Evolutionary conservation across 2,797 vertebrate species (phyloP).

Genomic region (Channallabes apus): DNA sequence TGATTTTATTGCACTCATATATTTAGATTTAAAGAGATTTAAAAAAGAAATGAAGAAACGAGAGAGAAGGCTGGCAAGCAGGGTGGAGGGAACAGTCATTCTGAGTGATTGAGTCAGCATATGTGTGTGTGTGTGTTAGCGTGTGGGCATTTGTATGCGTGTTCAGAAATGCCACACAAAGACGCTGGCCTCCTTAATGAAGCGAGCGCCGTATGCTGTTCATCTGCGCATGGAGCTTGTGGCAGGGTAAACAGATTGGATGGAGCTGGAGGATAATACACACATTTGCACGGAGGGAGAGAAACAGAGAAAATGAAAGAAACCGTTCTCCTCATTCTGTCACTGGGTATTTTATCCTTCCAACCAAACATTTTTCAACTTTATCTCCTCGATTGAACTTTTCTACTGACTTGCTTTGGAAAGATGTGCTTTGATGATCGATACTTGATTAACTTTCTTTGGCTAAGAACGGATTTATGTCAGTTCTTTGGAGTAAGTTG

Average conservation of each 20-base stretch:
- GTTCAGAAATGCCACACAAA: slow-evolving; percentile 12
- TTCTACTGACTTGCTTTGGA: neutral
- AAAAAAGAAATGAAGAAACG: neutral
- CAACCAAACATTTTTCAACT: neutral
- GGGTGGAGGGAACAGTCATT: neutral
- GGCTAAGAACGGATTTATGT: neutral
- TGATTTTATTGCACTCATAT: neutral
- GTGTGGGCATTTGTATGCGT: neutral
- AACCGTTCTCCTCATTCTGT: neutral
- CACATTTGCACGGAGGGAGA: slow-evolving; percentile 17
- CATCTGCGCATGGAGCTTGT: slow-evolving; percentile 42
- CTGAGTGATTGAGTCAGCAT: slow-evolving; percentile 29
- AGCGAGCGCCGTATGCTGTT: slow-evolving; percentile 52
- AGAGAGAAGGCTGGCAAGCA: neutral
- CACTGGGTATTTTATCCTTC: neutral
- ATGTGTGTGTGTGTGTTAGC: neutral
- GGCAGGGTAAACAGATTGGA: slow-evolving; percentile 44
- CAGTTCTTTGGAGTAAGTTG: neutral
- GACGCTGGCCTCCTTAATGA: slow-evolving; percentile 50
- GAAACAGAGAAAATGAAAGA: slow-evolving; percentile 5
- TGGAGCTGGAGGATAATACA: slow-evolving; percentile 23
- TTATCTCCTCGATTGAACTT: neutral
- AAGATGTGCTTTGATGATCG: neutral
- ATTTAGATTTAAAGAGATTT: neutral
- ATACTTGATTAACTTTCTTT: neutral